These are phyloP conservation scores for Episyrphus balteatus DNA, from an alignment of 1,140 invertebrate genomes.

Conservation along the genomic window DNA sequence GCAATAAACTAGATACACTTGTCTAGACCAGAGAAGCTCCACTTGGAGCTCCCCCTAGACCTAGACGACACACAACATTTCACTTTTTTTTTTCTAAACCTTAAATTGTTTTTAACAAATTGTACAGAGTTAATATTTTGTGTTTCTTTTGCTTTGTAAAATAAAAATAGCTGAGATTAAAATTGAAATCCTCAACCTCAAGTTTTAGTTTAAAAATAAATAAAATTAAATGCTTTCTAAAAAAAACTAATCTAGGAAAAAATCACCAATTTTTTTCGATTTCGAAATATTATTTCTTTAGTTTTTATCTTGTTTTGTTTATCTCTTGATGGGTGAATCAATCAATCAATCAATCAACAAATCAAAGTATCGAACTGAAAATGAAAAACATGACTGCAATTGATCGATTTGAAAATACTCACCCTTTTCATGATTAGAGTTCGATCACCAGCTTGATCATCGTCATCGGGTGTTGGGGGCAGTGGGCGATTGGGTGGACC, in stretches of 20 bases:
- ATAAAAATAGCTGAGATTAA: neutral
- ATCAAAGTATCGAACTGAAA: neutral
- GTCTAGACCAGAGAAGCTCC: neutral
- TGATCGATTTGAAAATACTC: slow-evolving; percentile 35
- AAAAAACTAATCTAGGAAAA: neutral
- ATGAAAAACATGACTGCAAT: too few species aligned
- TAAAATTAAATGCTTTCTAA: neutral
- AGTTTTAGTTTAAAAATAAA: too few species aligned
- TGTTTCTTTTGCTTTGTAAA: neutral
- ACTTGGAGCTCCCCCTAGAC: neutral
- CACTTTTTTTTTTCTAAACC: too few species aligned
- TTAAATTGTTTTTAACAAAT: too few species aligned
- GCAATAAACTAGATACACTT: neutral
- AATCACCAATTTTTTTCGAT: neutral
- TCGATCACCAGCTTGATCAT: slow-evolving; percentile 60
- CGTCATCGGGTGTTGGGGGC: slow-evolving; percentile 86
- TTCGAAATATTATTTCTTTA: too few species aligned
- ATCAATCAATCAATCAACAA: neutral
- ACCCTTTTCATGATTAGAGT: slow-evolving; percentile 85
- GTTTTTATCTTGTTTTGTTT: too few species aligned
- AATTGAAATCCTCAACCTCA: neutral
- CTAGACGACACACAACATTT: too few species aligned
- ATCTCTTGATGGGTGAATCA: too few species aligned
- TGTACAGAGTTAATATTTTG: neutral
- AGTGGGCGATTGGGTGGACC: slow-evolving; percentile 81